Evolutionary conservation across 2,797 vertebrate genomes (phyloP), one percentile per base, ranked within the genome.

Genomic region (Sciaenops ocellatus): DNA sequence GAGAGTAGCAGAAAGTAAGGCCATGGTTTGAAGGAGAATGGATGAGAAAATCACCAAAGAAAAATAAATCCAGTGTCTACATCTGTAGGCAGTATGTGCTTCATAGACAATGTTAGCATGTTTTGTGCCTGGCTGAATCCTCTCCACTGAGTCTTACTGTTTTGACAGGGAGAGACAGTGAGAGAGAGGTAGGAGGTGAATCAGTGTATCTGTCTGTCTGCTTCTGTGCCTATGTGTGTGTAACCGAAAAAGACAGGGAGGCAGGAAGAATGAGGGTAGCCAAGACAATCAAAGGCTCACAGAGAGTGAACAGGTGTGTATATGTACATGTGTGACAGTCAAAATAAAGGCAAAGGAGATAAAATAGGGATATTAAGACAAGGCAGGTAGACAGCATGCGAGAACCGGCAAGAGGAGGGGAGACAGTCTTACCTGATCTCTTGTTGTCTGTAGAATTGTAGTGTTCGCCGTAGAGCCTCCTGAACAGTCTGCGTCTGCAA

Each of bases 381-480:
- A 61, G 73, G 56, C 67, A 69, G 11, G 51, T 42, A 71, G 72
- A 84, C 46, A 66, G 63, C 26, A 24, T 47, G 69, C 47, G 64
- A n/a, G 8, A 76, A 73, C 0, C 41, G 34, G 47, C 18, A 5
- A 60, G 47, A 55, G 52, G 72, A 59, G 50, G 46, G 24, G 6
- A 68, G 60, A 59, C 0, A 50, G 30, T 47, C 95, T 95, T 95
- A 99, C 98, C 98, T 96, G 89, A 97, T 97, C 85, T 97, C 97
- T 89, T 97, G 97, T 85, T 96, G 96, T 81, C 96, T 97, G 94
- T 98, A 98, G 94, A 96, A 95, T 69, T 97, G 96, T 84, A 99
- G 87, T 8, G 98, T 99, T 94, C 97, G 97, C 94, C 98, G 97
- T 55, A 99, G 95, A 92, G 98, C 98, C 80, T 97, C 96, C 87